These are phyloP conservation scores for Poliocrania exsul DNA, from an alignment of 2,797 vertebrate genomes.

Conservation along the genomic window DNA sequence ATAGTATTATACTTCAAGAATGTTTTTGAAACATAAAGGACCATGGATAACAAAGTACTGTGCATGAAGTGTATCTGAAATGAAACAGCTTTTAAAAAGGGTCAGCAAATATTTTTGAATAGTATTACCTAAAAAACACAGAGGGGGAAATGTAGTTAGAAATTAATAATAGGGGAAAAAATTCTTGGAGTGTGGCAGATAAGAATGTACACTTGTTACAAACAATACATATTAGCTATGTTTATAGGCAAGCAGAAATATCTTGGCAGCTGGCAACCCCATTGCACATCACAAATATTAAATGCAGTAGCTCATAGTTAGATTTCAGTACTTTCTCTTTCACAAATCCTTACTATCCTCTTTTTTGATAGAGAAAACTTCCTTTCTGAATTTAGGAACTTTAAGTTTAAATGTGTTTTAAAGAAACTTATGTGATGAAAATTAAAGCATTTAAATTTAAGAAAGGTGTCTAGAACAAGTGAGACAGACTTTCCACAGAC, in stretches of 20 bases:
- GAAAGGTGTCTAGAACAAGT: background rate
- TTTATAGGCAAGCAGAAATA: background rate
- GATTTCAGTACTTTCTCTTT: background rate
- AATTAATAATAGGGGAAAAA: background rate
- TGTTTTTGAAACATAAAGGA: background rate
- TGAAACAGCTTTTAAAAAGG: background rate
- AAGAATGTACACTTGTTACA: background rate
- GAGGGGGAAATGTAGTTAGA: background rate
- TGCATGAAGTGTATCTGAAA: background rate
- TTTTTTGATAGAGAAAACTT: background rate
- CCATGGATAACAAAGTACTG: background rate
- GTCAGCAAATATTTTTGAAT: background rate
- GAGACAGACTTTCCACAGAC: background rate
- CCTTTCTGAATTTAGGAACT: background rate
- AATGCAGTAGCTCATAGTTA: background rate
- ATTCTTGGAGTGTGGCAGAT: background rate
- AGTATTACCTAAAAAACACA: background rate
- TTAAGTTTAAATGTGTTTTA: background rate
- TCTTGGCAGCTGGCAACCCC: background rate
- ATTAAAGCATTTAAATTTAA: background rate
- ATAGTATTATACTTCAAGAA: background rate
- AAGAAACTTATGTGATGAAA: background rate
- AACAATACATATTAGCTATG: rapidly evolving
- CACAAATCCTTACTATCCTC: background rate
- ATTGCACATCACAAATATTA: background rate